These are phyloP conservation scores for Perca schrenkii DNA, from an alignment of 2,113 vertebrate species.

Conservation along the genomic window DNA sequence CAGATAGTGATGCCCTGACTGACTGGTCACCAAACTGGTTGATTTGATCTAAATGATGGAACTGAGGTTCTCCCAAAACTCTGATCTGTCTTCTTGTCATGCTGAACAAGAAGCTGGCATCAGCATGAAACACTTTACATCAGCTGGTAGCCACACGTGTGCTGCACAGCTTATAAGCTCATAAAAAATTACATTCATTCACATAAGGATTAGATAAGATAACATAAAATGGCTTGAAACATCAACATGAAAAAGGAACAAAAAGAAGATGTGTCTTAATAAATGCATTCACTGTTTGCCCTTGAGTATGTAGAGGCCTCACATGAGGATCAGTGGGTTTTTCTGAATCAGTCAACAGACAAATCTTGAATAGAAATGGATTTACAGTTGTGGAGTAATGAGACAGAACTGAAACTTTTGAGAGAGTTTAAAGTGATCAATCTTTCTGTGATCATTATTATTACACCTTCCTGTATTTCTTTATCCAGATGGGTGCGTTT, in stretches of 20 bases:
- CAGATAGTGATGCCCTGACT: conserved; percentile 14
- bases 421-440: conserved; percentile 43
- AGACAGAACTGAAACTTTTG: conserved; percentile 38
- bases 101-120: conserved; percentile 21
- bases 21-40: neutral
- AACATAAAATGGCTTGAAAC: neutral
- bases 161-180: conserved; percentile 22
- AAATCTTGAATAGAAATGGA: conserved; percentile 24
- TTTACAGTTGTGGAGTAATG: conserved; percentile 4
- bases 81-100: conserved; percentile 18
- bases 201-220: conserved; percentile 1
- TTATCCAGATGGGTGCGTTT: conserved; percentile 72
- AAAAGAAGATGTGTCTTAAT: neutral
- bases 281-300: conserved; percentile 9
- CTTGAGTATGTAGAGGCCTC: neutral
- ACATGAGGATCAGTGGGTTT: conserved; percentile 13
- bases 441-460: conserved; percentile 56
- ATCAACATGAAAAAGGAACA: neutral
- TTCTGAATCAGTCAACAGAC: conserved; percentile 35
- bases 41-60: conserved; percentile 14
- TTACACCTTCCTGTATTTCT: conserved; percentile 53
- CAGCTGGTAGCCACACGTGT: conserved; percentile 21
- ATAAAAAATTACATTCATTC: conserved; percentile 18
- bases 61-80: conserved; percentile 4
- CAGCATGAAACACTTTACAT: conserved; percentile 3